Evolutionary conservation across 1,140 invertebrate species (phyloP).

Genomic region (Ceratina calcarata): DNA sequence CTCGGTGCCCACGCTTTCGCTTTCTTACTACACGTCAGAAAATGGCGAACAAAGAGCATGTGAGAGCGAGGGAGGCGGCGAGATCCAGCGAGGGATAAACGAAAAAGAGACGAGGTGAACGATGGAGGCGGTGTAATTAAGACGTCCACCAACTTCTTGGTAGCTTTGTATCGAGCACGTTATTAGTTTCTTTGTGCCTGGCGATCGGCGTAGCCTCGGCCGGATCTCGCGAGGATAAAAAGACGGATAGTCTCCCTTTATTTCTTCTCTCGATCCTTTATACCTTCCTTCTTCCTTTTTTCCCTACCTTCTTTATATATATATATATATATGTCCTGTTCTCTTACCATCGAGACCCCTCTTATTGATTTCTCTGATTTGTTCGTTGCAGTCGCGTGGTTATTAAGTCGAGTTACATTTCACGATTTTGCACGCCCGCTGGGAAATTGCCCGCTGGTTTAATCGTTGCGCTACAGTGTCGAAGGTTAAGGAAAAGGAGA

Average conservation of each 20-base stretch:
- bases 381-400: conserved; percentile 25
- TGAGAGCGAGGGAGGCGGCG: not conserved
- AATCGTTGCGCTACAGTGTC: conserved; percentile 9
- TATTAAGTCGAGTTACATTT: conserved; percentile 27
- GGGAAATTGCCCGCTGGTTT: conserved; percentile 15
- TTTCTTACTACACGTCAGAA: not conserved
- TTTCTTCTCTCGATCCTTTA: not conserved
- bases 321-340: not conserved
- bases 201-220: conserved; percentile 14
- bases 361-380: conserved; percentile 29
- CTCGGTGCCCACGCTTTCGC: conserved; percentile 40
- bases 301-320: too few species aligned
- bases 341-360: not conserved
- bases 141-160: conserved; percentile 39
- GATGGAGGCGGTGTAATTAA: conserved; percentile 25
- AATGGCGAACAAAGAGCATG: not conserved
- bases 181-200: conserved; percentile 50
- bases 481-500: not conserved
- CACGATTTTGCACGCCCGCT: conserved; percentile 7
- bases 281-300: not conserved
- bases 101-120: not conserved
- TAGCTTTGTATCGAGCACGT: conserved; percentile 37
- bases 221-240: conserved; percentile 22
- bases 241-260: not conserved
- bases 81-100: not conserved